phyloP scores from a whole-genome alignment of 2,888 invertebrate genomes.

The Capitulum mitella region DNA sequence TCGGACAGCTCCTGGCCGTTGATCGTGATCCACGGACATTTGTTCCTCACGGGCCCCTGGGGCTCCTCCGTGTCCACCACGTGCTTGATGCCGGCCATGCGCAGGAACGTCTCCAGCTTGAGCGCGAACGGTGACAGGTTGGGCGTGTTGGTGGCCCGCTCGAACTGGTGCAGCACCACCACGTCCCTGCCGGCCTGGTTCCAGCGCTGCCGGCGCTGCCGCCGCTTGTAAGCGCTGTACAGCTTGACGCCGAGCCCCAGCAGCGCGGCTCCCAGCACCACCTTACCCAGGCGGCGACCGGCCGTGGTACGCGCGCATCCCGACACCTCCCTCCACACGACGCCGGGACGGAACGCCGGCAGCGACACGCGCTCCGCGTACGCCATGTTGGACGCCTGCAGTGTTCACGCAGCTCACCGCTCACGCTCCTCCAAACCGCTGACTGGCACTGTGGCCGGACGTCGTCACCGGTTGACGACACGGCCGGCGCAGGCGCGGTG shows the following conservation, averaged over 20 bases:
- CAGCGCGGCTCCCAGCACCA: neutral
- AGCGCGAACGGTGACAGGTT: constrained; percentile 16
- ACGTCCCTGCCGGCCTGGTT: constrained; percentile 2
- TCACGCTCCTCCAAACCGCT: too few species aligned
- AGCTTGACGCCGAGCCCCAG: neutral
- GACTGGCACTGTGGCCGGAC: too few species aligned
- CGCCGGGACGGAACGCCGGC: neutral
- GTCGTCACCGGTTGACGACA: too few species aligned
- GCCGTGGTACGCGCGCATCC: neutral
- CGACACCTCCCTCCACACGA: neutral
- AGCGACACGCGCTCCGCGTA: neutral
- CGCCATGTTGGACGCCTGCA: too few species aligned
- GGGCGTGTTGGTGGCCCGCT: neutral
- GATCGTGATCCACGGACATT: constrained; percentile 43
- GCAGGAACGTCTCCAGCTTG: constrained; percentile 13
- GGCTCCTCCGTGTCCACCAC: constrained; percentile 23
- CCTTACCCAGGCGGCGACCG: neutral
- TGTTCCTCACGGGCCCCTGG: constrained; percentile 36
- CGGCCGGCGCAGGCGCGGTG: too few species aligned
- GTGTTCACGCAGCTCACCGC: too few species aligned
- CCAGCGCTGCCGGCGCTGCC: neutral
- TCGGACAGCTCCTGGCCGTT: constrained; percentile 42
- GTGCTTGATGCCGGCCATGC: constrained; percentile 6
- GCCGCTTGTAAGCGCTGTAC: neutral
- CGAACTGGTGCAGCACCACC: constrained; percentile 23